Evolutionary conservation across 2,113 vertebrate genomes (phyloP).

Genomic region (Microcebus murinus): DNA sequence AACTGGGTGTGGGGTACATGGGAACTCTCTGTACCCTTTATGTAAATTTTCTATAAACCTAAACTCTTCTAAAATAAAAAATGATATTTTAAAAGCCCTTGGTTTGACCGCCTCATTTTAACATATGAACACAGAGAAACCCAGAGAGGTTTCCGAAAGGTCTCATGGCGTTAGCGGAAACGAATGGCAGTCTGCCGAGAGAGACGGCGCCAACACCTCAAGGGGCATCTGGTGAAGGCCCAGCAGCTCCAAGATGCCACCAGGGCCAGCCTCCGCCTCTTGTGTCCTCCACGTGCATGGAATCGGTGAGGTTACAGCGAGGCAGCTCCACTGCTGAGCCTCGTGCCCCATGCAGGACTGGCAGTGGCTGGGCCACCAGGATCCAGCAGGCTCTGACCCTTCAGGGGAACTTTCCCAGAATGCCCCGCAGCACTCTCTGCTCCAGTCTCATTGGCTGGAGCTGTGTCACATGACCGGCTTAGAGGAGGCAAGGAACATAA

Average conservation of each 20-base stretch:
- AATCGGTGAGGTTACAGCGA: accelerated
- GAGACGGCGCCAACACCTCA: not conserved
- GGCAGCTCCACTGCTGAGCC: too few relatives aligned
- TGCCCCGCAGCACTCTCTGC: not conserved
- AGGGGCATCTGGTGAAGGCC: not conserved
- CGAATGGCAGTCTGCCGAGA: not conserved
- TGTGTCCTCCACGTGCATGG: accelerated
- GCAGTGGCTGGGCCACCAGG: accelerated
- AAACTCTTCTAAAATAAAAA: not conserved
- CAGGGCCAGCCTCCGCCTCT: too few relatives aligned
- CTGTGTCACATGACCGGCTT: not conserved
- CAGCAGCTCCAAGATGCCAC: not conserved
- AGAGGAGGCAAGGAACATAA: too few relatives aligned
- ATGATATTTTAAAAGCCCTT: not conserved
- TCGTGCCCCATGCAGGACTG: accelerated
- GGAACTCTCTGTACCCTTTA: not conserved
- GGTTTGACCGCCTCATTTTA: not conserved
- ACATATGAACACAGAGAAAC: not conserved
- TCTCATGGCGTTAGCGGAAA: not conserved
- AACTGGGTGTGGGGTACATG: not conserved
- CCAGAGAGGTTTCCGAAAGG: not conserved
- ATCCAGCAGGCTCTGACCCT: too few relatives aligned
- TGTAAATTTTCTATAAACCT: not conserved
- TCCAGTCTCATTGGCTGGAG: not conserved
- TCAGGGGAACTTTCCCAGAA: not conserved